Base-by-base conservation (phyloP, 2,797 vertebrate genomes). In the Phalanger gymnotis region DNA sequence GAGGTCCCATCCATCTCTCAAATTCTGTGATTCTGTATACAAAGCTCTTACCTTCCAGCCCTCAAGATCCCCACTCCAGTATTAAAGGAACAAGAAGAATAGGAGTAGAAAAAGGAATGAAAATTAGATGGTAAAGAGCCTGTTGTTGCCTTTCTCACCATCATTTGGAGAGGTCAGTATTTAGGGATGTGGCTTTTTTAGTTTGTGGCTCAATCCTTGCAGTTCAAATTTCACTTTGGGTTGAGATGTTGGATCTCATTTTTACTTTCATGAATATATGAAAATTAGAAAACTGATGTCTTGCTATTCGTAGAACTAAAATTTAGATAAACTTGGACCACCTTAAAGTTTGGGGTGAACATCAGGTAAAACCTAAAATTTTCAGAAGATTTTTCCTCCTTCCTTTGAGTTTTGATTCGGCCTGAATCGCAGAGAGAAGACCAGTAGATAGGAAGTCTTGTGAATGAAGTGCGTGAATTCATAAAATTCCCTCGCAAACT, bases 181-280 rank as follows among this genome's bases (percentile, higher is more conserved):
- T 73, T 73, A n/a, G 55, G 51, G 61, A 10, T 14, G 6, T 81
- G 54, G 22, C 91, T 94, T 58, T 53, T 22, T 58, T 22, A 52
- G 54, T 5, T 28, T 12, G 2, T 22, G n/a, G 3, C 11, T 7
- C 11, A 56, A 55, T 66, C 3, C 51, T 92, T 22, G 0, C 31
- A 87, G 47, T 0, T 90, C 92, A 91, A 55, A 91, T 87, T 94
- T 30, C 47, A 73, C 4, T 34, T 0, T 3, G 14, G 53, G 16
- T 40, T 53, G 54, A 91, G 27, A 95, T 53, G 6, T 92, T 91
- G 54, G 90, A 94, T 95, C 34, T 97, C 53, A 52, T 28, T 90
- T 95, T 73, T 95, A 54, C 22, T 87, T 94, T 92, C 53, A 87
- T 57, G 51, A 95, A 22, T 53, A 56, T 81, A 95, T 93, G 53